phyloP scores from a whole-genome alignment of 2,113 vertebrate species.

The Anser brachyrhynchus region DNA sequence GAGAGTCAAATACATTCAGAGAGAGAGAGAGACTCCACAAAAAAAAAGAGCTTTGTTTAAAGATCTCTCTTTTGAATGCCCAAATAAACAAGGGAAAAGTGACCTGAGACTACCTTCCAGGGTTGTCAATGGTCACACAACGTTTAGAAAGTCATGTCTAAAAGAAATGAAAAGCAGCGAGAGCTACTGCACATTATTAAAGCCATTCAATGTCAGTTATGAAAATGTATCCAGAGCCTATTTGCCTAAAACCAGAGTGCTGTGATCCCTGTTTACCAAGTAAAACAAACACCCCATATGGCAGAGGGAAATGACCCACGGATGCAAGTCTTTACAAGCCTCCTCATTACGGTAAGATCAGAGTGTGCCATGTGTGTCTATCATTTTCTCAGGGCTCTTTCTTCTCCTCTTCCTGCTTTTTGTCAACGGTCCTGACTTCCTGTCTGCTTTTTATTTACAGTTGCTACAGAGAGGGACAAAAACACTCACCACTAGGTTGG shows the following conservation, averaged over 20 bases:
- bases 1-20: background rate
- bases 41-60: background rate
- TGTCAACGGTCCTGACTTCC: constrained; percentile 26
- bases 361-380: constrained; percentile 24
- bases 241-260: background rate
- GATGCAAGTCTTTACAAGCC: constrained; percentile 53
- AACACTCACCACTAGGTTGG: background rate
- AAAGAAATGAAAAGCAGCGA: constrained; percentile 16
- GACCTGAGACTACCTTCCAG: background rate
- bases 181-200: background rate
- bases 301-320: background rate
- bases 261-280: constrained; percentile 44
- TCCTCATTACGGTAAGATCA: constrained; percentile 33
- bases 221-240: constrained; percentile 15
- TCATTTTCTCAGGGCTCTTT: constrained; percentile 41
- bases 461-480: constrained; percentile 25
- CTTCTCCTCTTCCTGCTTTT: constrained; percentile 56
- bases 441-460: constrained; percentile 62
- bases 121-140: background rate
- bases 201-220: constrained; percentile 19
- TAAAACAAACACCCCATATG: background rate
- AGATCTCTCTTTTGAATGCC: background rate
- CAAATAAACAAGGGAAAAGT: background rate
- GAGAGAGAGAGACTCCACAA: background rate
- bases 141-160: background rate